Percentiles rank a stretch among this genome's conserved stretches.
Conservation (phyloP, 2,888 invertebrate species). For the Erynnis tages region DNA sequence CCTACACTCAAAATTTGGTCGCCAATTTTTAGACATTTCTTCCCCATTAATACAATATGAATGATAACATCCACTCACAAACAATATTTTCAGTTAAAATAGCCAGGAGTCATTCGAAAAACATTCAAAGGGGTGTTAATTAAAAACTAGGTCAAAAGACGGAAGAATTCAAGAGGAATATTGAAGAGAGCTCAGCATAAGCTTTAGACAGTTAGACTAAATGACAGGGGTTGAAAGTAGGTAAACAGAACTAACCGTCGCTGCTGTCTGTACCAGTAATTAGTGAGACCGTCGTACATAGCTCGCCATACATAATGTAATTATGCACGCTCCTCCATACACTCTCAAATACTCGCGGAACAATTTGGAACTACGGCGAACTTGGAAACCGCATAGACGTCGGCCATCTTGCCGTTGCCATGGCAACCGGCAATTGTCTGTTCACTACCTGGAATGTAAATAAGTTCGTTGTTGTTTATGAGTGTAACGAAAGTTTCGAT, state of each 20-base stretch:
- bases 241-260: background rate
- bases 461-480: conserved; percentile 64
- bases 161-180: no score
- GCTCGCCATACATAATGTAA: conserved; percentile 71
- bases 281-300: conserved; percentile 72
- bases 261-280: conserved; percentile 67
- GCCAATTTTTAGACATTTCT: no score
- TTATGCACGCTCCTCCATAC: conserved; percentile 74
- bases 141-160: no score
- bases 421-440: conserved; percentile 73
- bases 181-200: no score
- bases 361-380: conserved; percentile 79
- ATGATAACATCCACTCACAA: no score
- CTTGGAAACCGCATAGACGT: conserved; percentile 76
- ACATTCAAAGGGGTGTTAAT: no score
- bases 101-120: no score
- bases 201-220: no score
- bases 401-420: conserved; percentile 75
- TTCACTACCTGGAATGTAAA: conserved; percentile 70
- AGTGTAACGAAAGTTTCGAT: conserved; percentile 36
- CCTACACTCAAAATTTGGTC: no score
- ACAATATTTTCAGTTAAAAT: no score
- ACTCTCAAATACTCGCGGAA: conserved; percentile 73
- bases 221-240: no score
- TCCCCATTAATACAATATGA: no score